A percentile compares a stretch with the other conserved stretches of the same genome.
phyloP scores from a whole-genome alignment of 2,797 vertebrate species.

The Luscinia megarhynchos region DNA sequence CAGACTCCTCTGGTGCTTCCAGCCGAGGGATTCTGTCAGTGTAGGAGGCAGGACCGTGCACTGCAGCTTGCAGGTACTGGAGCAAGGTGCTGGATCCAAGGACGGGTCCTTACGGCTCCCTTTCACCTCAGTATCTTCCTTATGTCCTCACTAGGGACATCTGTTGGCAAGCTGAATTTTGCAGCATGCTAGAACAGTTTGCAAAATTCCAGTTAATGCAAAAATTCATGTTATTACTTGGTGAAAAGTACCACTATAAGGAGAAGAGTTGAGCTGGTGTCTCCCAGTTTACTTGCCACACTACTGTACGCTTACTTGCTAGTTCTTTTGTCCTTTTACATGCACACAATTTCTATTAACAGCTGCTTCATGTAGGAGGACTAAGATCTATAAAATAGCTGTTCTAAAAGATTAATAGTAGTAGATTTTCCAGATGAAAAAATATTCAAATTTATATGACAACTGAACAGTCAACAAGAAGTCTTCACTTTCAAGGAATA shows the following conservation, averaged over 20 bases:
- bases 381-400: not conserved
- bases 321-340: not conserved
- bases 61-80: not conserved
- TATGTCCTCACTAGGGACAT: not conserved
- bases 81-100: not conserved
- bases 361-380: not conserved
- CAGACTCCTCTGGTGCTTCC: not conserved
- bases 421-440: not conserved
- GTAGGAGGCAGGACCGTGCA: not conserved
- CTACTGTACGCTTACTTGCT: not conserved
- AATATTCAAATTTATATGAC: not conserved
- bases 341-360: not conserved
- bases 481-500: not conserved
- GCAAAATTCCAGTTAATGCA: not conserved
- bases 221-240: not conserved
- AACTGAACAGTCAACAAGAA: not conserved
- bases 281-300: not conserved
- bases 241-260: not conserved
- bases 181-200: not conserved
- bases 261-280: not conserved
- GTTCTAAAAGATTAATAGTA: not conserved
- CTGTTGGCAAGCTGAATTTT: not conserved
- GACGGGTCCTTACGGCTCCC: not conserved
- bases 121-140: not conserved
- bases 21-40: not conserved